Evolutionary conservation across 1,140 invertebrate species (phyloP), one percentile per base, ranked within the genome.

Genomic region (Armadillidium nasatum): DNA sequence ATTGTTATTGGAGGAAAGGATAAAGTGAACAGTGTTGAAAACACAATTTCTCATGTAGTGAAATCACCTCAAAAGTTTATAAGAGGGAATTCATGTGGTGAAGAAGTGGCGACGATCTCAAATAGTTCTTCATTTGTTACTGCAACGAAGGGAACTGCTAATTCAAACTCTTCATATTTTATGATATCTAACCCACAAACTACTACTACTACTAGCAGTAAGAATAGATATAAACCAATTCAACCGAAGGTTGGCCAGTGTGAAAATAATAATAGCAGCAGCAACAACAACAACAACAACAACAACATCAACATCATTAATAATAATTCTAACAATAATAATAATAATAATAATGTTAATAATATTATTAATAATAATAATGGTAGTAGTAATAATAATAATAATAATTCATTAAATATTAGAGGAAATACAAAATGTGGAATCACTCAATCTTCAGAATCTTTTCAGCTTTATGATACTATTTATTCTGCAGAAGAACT

Each of bases 401-500:
- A n/a, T n/a, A n/a, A n/a, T n/a, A n/a, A n/a, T n/a, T n/a, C n/a
- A n/a, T n/a, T n/a, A n/a, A n/a, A n/a, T n/a, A n/a, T n/a, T n/a
- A n/a, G n/a, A n/a, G n/a, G n/a, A n/a, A n/a, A n/a, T n/a, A n/a
- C n/a, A n/a, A n/a, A n/a, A n/a, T n/a, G n/a, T n/a, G n/a, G n/a
- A n/a, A n/a, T n/a, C n/a, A 15, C 46, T 50, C 46, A 50, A 15
- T 50, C 9, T 9, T 9, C 46, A 50, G 46, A 50, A 50, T 10
- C 46, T 50, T 50, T 15, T 50, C 46, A 50, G 15, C 9, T 10
- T 50, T 50, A 9, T 10, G 46, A 50, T 50, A 50, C 9, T 50
- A 50, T 50, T 15, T 10, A 15, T 9, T 15, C 50, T 79, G 13
- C 77, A 73, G 23, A 73, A 78, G 67, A 74, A 81, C 75, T 76